Conservation (phyloP, 2,113 vertebrate species). For the Procavia capensis region DNA sequence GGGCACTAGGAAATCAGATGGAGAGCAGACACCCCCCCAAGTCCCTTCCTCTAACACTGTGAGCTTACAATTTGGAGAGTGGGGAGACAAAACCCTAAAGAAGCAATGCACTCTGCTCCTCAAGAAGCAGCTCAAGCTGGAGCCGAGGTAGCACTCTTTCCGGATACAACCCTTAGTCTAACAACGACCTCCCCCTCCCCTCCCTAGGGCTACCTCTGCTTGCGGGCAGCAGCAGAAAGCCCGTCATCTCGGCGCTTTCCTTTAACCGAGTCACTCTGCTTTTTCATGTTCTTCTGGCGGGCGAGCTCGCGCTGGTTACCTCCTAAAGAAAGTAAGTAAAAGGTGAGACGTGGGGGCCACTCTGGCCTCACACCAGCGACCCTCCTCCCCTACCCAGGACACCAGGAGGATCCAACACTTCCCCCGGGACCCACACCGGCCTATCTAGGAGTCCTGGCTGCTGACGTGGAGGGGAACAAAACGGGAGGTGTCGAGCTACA, state of each 20-base stretch:
- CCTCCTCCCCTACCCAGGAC: background rate
- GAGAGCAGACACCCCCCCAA: conserved; percentile 26
- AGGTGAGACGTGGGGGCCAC: conserved; percentile 56
- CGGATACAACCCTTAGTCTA: conserved; percentile 32
- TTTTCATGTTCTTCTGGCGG: conserved; percentile 93
- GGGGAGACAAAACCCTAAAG: conserved; percentile 68
- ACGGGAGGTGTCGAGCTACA: background rate
- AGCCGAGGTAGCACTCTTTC: conserved; percentile 40
- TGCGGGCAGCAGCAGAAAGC: conserved; percentile 93
- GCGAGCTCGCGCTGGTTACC: conserved; percentile 96
- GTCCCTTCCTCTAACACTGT: conserved; percentile 61
- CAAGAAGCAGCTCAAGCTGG: conserved; percentile 23
- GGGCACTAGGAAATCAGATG: conserved; percentile 59
- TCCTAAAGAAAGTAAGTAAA: conserved; percentile 81
- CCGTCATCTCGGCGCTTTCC: conserved; percentile 92
- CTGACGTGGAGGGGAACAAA: background rate
- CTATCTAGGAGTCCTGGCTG: background rate
- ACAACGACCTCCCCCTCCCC: conserved; percentile 38
- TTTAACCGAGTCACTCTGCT: conserved; percentile 88
- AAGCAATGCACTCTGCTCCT: conserved; percentile 59
- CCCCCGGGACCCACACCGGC: background rate
- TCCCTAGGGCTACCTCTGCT: conserved; percentile 90
- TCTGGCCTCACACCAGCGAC: conserved; percentile 42
- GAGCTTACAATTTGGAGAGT: conserved; percentile 48
- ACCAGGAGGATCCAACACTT: background rate